phyloP scores from a whole-genome alignment of 37 sponge, comb jelly and placozoan genomes.

The Haliclona indistincta region DNA sequence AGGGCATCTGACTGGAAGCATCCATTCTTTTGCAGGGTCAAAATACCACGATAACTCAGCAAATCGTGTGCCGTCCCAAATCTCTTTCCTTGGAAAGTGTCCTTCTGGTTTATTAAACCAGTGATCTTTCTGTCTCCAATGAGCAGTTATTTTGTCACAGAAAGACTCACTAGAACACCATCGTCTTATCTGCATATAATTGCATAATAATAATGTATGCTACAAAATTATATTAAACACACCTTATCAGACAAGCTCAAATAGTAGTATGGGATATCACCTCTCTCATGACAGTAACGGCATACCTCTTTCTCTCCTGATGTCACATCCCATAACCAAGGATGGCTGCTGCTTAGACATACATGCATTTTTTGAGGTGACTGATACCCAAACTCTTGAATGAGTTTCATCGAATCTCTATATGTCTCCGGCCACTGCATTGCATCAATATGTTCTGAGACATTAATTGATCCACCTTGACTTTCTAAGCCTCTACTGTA shows the following conservation, averaged over 20 bases:
- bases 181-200: not conserved
- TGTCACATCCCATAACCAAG: not conserved
- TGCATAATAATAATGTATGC: too few species aligned
- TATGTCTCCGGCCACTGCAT: not conserved
- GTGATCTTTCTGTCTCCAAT: conserved; percentile 26
- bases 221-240: too few species aligned
- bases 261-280: not conserved
- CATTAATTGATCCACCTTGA: not conserved
- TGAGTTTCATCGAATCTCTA: not conserved
- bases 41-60: conserved; percentile 14
- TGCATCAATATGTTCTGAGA: too few species aligned
- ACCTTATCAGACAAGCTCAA: not conserved
- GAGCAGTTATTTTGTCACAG: conserved; percentile 25
- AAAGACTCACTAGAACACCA: not conserved
- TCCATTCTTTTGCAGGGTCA: conserved; percentile 4
- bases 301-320: not conserved
- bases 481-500: not conserved
- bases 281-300: not conserved
- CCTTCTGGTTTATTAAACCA: not conserved
- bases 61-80: conserved; percentile 24
- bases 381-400: not conserved
- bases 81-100: not conserved
- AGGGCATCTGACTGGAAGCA: not conserved
- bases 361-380: not conserved
- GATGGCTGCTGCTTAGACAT: not conserved